Percentiles rank a stretch among this genome's conserved stretches.
These are phyloP conservation scores for Falco biarmicus DNA, from an alignment of 2,797 vertebrate genomes.

Conservation along the genomic window DNA sequence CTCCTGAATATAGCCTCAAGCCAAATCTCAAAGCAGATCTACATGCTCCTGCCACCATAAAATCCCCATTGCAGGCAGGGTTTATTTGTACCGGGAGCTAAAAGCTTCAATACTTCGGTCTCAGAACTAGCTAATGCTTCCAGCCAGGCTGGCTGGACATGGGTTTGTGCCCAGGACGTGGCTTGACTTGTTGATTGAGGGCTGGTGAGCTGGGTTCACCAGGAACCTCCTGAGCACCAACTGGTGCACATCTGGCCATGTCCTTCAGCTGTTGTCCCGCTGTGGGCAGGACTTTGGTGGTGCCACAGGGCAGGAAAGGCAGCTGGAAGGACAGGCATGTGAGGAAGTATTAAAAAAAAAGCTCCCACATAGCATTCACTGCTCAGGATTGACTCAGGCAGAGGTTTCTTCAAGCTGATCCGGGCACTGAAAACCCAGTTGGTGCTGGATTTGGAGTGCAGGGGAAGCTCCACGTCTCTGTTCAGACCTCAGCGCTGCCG, in stretches of 20 bases:
- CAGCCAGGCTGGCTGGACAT: neutral
- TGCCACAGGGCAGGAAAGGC: neutral
- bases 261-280: neutral
- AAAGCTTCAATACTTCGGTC: neutral
- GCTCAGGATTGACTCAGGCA: neutral
- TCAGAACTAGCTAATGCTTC: neutral
- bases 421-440: neutral
- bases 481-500: accelerated
- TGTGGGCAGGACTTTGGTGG: neutral
- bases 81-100: neutral
- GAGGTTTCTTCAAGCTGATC: neutral
- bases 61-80: neutral
- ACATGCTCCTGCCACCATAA: neutral
- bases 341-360: neutral
- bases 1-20: neutral
- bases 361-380: neutral
- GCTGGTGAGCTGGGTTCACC: neutral
- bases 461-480: neutral
- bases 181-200: neutral
- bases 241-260: neutral
- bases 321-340: neutral
- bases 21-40: neutral
- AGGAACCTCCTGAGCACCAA: neutral
- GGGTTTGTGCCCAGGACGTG: neutral
- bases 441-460: accelerated